Evolutionary conservation across 2,888 invertebrate genomes (phyloP).

Genomic region (Salticus scenicus): DNA sequence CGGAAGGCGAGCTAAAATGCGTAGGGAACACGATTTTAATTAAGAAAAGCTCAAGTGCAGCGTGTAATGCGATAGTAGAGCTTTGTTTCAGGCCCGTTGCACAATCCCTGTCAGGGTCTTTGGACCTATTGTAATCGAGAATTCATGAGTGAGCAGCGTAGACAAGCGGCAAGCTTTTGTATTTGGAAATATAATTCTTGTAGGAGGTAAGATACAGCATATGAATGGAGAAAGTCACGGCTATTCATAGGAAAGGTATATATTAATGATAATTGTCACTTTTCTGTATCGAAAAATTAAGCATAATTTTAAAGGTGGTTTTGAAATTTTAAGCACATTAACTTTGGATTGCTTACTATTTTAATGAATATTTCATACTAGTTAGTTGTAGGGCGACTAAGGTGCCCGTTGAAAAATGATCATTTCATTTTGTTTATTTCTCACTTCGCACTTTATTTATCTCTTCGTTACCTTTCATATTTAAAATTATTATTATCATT

Average conservation of each 20-base stretch:
- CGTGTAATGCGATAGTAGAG: constrained; percentile 60
- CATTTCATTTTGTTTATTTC: no score
- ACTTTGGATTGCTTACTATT: no score
- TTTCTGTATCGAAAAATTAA: no score
- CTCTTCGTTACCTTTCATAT: no score
- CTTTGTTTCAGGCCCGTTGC: constrained; percentile 62
- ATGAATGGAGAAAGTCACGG: neutral
- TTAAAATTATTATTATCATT: no score
- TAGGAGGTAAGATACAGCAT: neutral
- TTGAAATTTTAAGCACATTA: no score
- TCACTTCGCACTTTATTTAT: no score
- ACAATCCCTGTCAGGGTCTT: constrained; percentile 46
- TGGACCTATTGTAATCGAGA: constrained; percentile 40
- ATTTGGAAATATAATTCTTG: neutral
- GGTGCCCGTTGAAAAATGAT: no score
- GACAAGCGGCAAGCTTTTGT: constrained; percentile 5
- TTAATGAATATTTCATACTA: no score
- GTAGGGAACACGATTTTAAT: constrained; percentile 64
- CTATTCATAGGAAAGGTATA: neutral
- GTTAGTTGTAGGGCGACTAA: no score
- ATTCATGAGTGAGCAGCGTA: constrained; percentile 43
- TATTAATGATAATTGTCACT: no score
- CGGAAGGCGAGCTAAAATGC: constrained; percentile 46
- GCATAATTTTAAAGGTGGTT: no score
- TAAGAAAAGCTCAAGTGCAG: constrained; percentile 62